phyloP scores from a whole-genome alignment of 2,888 invertebrate genomes.

The Anthrax anthrax region DNA sequence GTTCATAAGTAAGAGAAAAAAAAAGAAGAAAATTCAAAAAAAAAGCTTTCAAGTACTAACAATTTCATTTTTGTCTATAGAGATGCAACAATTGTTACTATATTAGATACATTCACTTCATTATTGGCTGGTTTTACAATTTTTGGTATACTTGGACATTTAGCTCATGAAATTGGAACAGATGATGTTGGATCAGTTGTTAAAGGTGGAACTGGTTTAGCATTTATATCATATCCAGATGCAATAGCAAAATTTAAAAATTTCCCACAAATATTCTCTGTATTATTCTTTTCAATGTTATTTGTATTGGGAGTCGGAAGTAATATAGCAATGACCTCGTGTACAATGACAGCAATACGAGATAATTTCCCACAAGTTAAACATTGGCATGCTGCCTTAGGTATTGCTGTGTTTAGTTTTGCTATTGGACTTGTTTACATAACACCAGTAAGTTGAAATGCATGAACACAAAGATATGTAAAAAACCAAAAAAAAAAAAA shows the following conservation, averaged over 20 bases:
- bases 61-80: constrained; percentile 20
- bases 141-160: constrained; percentile 41
- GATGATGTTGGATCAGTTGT: constrained; percentile 38
- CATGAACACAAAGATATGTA: too few species aligned
- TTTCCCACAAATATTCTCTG: constrained; percentile 42
- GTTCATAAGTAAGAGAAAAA: constrained; percentile 35
- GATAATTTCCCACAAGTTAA: constrained; percentile 35
- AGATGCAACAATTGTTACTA: constrained; percentile 41
- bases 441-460: constrained; percentile 45
- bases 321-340: constrained; percentile 37
- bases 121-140: constrained; percentile 42
- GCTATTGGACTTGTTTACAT: constrained; percentile 45
- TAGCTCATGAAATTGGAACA: constrained; percentile 38
- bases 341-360: constrained; percentile 36
- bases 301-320: constrained; percentile 41
- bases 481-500: background rate
- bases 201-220: constrained; percentile 39
- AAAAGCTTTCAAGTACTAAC: background rate
- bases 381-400: constrained; percentile 40
- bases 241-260: constrained; percentile 40
- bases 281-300: constrained; percentile 42
- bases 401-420: constrained; percentile 38
- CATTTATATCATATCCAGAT: constrained; percentile 44
- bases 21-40: too few species aligned
- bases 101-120: constrained; percentile 41